Conservation (phyloP, 37 sponge, comb jelly and placozoan genomes). For the Halisarca cf. caerulea region DNA sequence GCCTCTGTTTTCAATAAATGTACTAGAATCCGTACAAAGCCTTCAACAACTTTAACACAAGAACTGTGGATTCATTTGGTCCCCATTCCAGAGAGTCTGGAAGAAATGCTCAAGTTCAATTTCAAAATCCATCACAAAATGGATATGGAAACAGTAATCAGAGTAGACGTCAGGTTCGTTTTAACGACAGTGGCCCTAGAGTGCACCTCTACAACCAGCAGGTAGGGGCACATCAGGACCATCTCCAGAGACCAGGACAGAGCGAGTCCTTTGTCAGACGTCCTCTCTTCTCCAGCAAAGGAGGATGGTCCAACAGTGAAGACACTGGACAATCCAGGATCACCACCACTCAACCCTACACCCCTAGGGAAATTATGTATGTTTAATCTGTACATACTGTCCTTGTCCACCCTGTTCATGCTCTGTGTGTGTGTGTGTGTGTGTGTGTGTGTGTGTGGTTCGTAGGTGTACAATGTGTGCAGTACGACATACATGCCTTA, state of each 20-base stretch:
- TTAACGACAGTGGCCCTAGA: conserved; percentile 1
- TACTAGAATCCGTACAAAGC: neutral
- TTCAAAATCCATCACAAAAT: neutral
- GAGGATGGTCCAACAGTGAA: neutral
- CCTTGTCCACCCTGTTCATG: too few relatives aligned
- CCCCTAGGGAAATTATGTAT: too few relatives aligned
- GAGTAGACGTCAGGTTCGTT: neutral
- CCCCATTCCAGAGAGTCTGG: neutral
- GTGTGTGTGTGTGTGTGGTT: too few relatives aligned
- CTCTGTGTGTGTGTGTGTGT: too few relatives aligned
- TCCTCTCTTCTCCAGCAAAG: neutral
- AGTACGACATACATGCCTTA: too few relatives aligned
- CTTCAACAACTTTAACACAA: neutral
- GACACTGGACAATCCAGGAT: neutral
- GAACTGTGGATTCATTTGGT: neutral
- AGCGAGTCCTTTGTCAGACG: neutral
- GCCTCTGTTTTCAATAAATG: neutral
- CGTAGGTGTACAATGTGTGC: too few relatives aligned
- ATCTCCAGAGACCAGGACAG: neutral
- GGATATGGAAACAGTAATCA: neutral
- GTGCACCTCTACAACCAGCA: neutral
- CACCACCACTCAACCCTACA: too few relatives aligned
- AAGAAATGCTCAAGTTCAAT: neutral
- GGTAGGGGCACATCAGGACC: neutral
- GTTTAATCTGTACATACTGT: too few relatives aligned